phyloP scores from a whole-genome alignment of 1,140 invertebrate species.

The Diachasmimorpha longicaudata region DNA sequence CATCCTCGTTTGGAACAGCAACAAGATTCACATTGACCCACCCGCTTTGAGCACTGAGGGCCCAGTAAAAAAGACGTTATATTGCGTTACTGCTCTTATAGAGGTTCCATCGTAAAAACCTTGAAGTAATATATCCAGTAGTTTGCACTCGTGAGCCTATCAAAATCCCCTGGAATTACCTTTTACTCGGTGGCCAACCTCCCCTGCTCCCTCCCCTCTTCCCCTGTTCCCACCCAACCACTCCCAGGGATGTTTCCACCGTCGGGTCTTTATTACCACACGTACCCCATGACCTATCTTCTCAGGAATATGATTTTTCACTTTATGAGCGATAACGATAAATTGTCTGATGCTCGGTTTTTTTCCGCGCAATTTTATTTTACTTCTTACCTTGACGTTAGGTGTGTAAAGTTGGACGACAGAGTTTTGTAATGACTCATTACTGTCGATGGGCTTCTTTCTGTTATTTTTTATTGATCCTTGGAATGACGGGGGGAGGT shows the following conservation, averaged over 20 bases:
- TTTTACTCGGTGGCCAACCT: neutral
- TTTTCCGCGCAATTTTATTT: neutral
- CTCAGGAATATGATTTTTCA: conserved; percentile 5
- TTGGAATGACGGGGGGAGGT: neutral
- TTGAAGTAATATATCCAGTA: neutral
- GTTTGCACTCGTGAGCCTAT: conserved; percentile 8
- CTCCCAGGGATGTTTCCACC: neutral
- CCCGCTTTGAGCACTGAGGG: neutral
- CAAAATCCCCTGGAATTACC: neutral
- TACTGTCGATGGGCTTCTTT: neutral
- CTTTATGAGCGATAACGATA: neutral
- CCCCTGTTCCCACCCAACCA: neutral
- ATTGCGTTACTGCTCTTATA: neutral
- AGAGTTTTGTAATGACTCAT: neutral
- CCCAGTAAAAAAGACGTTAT: neutral
- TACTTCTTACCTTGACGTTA: neutral
- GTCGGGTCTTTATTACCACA: neutral
- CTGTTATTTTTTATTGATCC: neutral
- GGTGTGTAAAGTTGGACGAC: neutral
- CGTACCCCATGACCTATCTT: neutral
- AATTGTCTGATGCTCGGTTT: neutral
- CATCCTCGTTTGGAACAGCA: neutral
- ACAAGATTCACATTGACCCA: neutral
- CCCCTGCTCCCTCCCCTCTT: neutral
- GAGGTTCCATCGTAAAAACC: neutral